Evolutionary conservation across 2,888 invertebrate genomes (phyloP).

Genomic region (Leptothorax acervorum): DNA sequence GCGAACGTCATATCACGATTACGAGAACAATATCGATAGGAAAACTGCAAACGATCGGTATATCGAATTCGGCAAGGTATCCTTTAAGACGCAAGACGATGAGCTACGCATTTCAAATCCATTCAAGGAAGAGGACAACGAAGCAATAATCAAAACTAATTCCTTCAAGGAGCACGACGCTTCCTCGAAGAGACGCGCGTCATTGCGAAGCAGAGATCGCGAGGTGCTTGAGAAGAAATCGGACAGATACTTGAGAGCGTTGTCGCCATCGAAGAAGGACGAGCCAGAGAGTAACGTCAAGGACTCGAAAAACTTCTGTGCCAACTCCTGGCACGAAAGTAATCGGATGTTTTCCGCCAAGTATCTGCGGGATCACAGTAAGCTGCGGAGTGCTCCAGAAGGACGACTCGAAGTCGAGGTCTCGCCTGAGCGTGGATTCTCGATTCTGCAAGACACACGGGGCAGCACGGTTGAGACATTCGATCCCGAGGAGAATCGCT

Average conservation of each 20-base stretch:
- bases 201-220: conserved; percentile 52
- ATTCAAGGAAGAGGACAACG: conserved; percentile 49
- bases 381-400: conserved; percentile 43
- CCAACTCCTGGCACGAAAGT: conserved; percentile 78
- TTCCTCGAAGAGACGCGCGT: conserved; percentile 54
- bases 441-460: conserved; percentile 12
- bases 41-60: conserved; percentile 64
- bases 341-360: conserved; percentile 75
- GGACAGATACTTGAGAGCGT: conserved; percentile 79
- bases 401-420: conserved; percentile 7
- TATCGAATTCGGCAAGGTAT: conserved; percentile 63
- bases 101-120: conserved; percentile 21
- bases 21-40: conserved; percentile 57
- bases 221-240: conserved; percentile 64
- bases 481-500: conserved; percentile 59
- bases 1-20: conserved; percentile 36
- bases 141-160: conserved; percentile 20
- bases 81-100: conserved; percentile 51
- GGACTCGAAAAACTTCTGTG: conserved; percentile 64
- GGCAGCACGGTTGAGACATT: background rate
- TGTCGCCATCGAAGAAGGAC: conserved; percentile 77
- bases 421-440: conserved; percentile 41
- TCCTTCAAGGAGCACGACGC: conserved; percentile 58
- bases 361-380: conserved; percentile 76
- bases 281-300: conserved; percentile 51